Conservation (phyloP, 1,140 invertebrate species). For the Zophobas atratus region DNA sequence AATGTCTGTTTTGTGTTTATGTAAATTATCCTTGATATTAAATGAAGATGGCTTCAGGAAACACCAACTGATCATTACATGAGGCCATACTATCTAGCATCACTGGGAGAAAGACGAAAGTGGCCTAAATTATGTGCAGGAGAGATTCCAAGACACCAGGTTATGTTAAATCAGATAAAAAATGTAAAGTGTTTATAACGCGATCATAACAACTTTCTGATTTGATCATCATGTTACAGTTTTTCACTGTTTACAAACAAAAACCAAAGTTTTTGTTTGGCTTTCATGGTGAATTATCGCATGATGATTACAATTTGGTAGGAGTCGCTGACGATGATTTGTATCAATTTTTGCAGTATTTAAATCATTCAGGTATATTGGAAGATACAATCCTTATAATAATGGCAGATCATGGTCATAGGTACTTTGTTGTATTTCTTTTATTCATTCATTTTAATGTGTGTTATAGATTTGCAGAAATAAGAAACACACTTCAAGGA, state of each 20-base stretch:
- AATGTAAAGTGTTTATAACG: constrained; percentile 71
- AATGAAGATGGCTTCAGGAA: constrained; percentile 55
- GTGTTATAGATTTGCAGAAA: constrained; percentile 79
- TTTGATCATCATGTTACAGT: constrained; percentile 56
- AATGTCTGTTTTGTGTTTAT: constrained; percentile 62
- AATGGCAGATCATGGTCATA: constrained; percentile 92
- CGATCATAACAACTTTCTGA: not conserved
- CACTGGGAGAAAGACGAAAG: constrained; percentile 70
- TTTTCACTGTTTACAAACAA: constrained; percentile 74
- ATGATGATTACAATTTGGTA: constrained; percentile 87
- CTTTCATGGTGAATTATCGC: constrained; percentile 92
- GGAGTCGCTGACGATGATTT: constrained; percentile 83
- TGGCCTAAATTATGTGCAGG: constrained; percentile 83
- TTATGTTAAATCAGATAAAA: constrained; percentile 76
- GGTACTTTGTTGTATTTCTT: constrained; percentile 68
- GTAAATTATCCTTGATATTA: constrained; percentile 4
- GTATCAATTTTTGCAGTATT: constrained; percentile 74
- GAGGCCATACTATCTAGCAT: constrained; percentile 82
- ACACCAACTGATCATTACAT: constrained; percentile 95
- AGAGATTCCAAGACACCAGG: constrained; percentile 81
- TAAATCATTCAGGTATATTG: constrained; percentile 75
- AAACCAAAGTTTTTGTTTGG: constrained; percentile 88
- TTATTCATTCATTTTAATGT: constrained; percentile 32
- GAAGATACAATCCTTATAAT: constrained; percentile 87
- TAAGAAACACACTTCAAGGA: constrained; percentile 89